Percentiles rank a stretch among this genome's conserved stretches.
Evolutionary conservation across 2,113 vertebrate species (phyloP).

Genomic region (Struthidea cinerea): DNA sequence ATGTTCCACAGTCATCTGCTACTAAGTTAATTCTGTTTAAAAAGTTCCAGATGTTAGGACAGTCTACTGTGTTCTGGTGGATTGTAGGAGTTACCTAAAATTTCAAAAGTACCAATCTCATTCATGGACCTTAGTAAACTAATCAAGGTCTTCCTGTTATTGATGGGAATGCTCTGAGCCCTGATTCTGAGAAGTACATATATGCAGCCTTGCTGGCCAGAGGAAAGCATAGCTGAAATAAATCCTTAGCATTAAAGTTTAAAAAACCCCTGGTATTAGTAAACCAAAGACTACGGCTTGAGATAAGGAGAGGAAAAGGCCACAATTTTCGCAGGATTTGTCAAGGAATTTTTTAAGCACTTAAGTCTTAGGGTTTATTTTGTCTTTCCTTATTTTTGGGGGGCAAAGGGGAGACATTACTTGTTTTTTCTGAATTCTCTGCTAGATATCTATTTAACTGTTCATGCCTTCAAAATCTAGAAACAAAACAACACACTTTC

Average conservation of each 20-base stretch:
- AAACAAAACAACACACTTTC: not conserved
- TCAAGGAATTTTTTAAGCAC: not conserved
- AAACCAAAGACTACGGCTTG: not conserved
- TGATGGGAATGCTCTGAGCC: not conserved
- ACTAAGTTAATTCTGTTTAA: not conserved
- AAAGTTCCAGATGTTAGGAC: not conserved
- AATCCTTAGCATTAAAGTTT: not conserved
- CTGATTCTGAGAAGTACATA: not conserved
- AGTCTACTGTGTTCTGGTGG: not conserved
- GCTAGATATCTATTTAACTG: not conserved
- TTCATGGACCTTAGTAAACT: not conserved
- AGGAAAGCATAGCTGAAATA: not conserved
- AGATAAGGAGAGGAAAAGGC: not conserved
- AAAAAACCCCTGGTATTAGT: not conserved
- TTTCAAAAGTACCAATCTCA: not conserved
- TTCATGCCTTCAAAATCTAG: not conserved
- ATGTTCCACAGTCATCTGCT: not conserved
- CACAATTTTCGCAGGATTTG: not conserved
- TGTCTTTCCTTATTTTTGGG: not conserved
- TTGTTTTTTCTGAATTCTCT: not conserved
- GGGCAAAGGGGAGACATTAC: accelerated
- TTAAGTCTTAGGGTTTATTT: not conserved
- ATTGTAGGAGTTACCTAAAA: not conserved
- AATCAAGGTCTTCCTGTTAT: not conserved
- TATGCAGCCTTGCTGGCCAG: not conserved